Evolutionary conservation across 2,113 vertebrate genomes (phyloP).

Genomic region (Stictonetta naevosa): DNA sequence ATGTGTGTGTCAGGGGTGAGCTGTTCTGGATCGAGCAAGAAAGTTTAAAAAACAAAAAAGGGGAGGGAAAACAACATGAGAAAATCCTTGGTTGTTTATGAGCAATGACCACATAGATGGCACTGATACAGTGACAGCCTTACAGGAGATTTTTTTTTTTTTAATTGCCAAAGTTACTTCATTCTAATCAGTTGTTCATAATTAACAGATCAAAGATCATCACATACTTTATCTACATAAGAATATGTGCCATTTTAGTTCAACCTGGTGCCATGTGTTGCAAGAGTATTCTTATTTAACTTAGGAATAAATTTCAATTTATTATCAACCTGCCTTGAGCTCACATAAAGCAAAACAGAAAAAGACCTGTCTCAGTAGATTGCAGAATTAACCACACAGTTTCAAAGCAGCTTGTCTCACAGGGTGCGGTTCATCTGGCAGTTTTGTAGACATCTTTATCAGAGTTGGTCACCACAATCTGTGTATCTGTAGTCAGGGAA

Average conservation of each 20-base stretch:
- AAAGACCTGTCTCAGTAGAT: neutral
- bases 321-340: neutral
- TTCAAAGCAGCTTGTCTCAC: neutral
- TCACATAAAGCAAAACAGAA: neutral
- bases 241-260: neutral
- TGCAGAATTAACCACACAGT: neutral
- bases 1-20: neutral
- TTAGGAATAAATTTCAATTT: constrained; percentile 10
- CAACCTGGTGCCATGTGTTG: neutral
- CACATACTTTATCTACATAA: neutral
- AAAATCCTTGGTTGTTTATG: neutral
- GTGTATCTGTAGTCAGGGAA: neutral
- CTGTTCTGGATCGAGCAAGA: neutral
- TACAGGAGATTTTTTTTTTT: neutral
- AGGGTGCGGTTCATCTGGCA: neutral
- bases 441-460: neutral
- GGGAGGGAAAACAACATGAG: fast-evolving
- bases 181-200: neutral
- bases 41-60: neutral
- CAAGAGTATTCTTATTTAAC: neutral
- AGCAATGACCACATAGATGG: neutral
- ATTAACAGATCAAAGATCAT: neutral
- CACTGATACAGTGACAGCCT: neutral
- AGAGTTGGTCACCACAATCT: neutral
- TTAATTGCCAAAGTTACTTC: neutral